Conservation (phyloP, 2,113 vertebrate species). For the Struthio camelus region DNA sequence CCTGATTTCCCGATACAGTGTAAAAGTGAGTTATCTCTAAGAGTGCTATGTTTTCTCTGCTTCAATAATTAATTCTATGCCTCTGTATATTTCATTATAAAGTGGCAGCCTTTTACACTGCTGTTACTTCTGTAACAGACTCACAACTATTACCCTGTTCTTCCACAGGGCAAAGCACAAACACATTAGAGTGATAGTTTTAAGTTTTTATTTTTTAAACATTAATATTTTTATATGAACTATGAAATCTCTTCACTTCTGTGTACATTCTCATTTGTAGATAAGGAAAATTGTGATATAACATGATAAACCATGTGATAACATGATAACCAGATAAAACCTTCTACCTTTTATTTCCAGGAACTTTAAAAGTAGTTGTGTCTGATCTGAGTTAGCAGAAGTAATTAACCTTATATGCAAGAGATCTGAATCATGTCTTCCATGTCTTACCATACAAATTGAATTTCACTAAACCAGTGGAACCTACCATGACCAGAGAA, state of each 20-base stretch:
- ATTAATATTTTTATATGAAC: neutral
- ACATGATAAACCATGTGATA: neutral
- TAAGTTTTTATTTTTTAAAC: neutral
- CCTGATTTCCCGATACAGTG: neutral
- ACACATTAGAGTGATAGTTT: neutral
- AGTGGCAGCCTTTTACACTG: neutral
- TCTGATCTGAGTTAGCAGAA: neutral
- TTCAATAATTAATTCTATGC: conserved; percentile 40
- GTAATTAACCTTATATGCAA: neutral
- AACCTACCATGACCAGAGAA: neutral
- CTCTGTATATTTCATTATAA: conserved; percentile 28
- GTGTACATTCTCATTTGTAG: neutral
- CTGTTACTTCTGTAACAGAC: neutral
- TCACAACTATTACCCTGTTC: neutral
- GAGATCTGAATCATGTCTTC: neutral
- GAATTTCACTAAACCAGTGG: neutral
- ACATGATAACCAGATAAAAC: neutral
- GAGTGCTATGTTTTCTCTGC: neutral
- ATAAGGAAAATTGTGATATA: neutral
- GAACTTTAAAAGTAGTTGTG: neutral
- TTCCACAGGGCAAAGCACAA: neutral
- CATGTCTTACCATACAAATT: neutral
- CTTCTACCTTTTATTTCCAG: neutral
- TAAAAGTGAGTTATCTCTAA: neutral
- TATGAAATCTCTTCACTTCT: neutral